A percentile compares a stretch with the other conserved stretches of the same genome.
phyloP scores from a whole-genome alignment of 2,888 invertebrate genomes.

The Pristionchus mayeri region DNA sequence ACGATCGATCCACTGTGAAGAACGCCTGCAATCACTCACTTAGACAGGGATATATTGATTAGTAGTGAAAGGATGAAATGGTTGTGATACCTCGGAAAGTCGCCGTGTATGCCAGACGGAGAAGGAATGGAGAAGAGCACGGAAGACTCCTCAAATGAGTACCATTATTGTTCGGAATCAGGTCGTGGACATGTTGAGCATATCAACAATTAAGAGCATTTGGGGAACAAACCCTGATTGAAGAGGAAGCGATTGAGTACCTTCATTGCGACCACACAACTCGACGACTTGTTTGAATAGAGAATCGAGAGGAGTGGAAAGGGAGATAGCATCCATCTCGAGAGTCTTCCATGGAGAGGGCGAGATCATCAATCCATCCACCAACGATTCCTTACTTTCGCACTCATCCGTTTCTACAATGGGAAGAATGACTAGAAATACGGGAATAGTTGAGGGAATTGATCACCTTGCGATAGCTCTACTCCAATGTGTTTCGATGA shows the following conservation, averaged over 20 bases:
- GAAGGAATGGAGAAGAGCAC: constrained; percentile 29
- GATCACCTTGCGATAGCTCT: background rate
- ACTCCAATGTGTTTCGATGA: constrained; percentile 38
- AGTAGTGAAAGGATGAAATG: too few relatives aligned
- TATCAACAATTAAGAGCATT: background rate
- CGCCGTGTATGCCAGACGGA: constrained; percentile 27
- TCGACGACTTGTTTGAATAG: constrained; percentile 41
- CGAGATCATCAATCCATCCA: background rate
- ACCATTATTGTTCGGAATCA: too few relatives aligned
- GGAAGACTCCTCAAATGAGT: constrained; percentile 25
- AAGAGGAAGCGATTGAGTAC: background rate
- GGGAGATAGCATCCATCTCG: constrained; percentile 31
- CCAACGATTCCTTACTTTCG: background rate
- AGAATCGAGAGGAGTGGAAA: background rate
- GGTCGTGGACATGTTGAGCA: too few relatives aligned
- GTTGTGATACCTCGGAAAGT: constrained; percentile 20
- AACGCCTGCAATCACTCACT: constrained; percentile 13
- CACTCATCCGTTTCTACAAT: too few relatives aligned
- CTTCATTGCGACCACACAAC: constrained; percentile 42
- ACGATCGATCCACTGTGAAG: background rate
- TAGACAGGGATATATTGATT: background rate
- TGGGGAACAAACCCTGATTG: too few relatives aligned
- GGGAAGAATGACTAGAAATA: too few relatives aligned
- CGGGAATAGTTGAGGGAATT: too few relatives aligned
- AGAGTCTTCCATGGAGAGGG: constrained; percentile 40